These are phyloP conservation scores for Drosophila seclusa DNA, from an alignment of 2,888 invertebrate species.

Conservation along the genomic window DNA sequence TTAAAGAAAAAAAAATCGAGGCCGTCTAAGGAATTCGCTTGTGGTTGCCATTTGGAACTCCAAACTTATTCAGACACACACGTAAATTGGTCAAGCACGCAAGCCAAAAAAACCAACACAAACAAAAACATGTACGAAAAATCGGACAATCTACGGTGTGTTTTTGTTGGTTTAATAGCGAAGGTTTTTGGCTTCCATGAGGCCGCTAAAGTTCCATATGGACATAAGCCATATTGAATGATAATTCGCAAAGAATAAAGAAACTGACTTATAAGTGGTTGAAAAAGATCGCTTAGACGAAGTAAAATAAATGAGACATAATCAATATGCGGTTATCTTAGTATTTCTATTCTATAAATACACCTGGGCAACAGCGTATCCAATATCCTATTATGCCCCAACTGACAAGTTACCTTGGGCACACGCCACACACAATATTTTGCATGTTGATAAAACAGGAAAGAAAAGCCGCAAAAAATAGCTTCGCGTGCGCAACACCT, in stretches of 20 bases:
- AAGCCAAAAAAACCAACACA: constrained; percentile 32
- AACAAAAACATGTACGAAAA: constrained; percentile 20
- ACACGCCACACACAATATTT: constrained; percentile 28
- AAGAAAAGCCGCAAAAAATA: constrained; percentile 48
- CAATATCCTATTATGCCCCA: constrained; percentile 13
- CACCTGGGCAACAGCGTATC: constrained; percentile 13
- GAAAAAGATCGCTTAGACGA: not conserved
- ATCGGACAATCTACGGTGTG: constrained; percentile 14
- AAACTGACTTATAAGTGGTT: not conserved
- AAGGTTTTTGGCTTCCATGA: constrained; percentile 11
- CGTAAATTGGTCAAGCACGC: constrained; percentile 74
- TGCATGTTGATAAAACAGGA: constrained; percentile 34
- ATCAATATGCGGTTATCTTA: constrained; percentile 2
- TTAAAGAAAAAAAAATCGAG: constrained; percentile 40
- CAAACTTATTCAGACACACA: constrained; percentile 67
- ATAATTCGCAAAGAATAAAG: not conserved
- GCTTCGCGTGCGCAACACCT: constrained; percentile 41
- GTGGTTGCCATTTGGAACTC: constrained; percentile 42
- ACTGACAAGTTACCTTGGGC: constrained; percentile 30
- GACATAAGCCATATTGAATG: not conserved
- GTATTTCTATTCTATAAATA: not conserved
- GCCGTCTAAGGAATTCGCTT: constrained; percentile 61
- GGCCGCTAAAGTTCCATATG: not conserved
- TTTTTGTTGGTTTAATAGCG: constrained; percentile 7
- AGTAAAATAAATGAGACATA: not conserved